A percentile compares a stretch with the other conserved stretches of the same genome.
phyloP scores from a whole-genome alignment of 2,888 invertebrate genomes.

The Hartigia nigra region DNA sequence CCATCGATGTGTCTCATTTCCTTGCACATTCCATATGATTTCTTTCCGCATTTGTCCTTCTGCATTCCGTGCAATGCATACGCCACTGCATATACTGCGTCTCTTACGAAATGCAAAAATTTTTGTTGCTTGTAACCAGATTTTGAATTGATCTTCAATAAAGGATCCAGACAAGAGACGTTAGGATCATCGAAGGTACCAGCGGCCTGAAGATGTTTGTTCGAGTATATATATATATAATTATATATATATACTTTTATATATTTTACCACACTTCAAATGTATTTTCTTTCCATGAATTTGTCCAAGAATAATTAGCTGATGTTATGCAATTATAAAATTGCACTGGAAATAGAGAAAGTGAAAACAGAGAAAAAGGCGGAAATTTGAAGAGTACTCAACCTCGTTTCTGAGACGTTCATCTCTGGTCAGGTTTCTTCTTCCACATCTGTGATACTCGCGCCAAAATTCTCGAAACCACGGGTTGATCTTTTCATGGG shows the following conservation, averaged over 20 bases:
- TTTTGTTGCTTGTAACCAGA: conserved; percentile 63
- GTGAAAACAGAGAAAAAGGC: not conserved
- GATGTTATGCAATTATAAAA: too few species aligned
- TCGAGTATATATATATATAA: not conserved
- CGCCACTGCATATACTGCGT: conserved; percentile 69
- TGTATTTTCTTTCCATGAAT: too few species aligned
- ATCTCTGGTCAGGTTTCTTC: conserved; percentile 1
- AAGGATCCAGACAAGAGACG: conserved; percentile 28
- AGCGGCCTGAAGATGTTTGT: not conserved
- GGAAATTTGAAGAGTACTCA: not conserved
- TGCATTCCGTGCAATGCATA: conserved; percentile 67
- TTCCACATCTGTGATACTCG: conserved; percentile 57
- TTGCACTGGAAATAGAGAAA: not conserved
- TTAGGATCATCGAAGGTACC: not conserved
- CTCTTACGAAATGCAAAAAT: conserved; percentile 69
- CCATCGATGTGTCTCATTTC: conserved; percentile 65
- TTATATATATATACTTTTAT: too few species aligned
- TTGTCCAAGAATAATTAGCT: too few species aligned
- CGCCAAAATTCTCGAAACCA: conserved; percentile 70
- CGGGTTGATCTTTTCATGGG: conserved; percentile 62
- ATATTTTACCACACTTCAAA: not conserved
- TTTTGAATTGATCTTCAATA: conserved; percentile 34
- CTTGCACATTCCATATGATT: conserved; percentile 60
- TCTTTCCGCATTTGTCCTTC: conserved; percentile 56
- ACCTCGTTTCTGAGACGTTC: not conserved